Base-by-base conservation (phyloP, 2,888 invertebrate species). In the Pollenia angustigena region DNA sequence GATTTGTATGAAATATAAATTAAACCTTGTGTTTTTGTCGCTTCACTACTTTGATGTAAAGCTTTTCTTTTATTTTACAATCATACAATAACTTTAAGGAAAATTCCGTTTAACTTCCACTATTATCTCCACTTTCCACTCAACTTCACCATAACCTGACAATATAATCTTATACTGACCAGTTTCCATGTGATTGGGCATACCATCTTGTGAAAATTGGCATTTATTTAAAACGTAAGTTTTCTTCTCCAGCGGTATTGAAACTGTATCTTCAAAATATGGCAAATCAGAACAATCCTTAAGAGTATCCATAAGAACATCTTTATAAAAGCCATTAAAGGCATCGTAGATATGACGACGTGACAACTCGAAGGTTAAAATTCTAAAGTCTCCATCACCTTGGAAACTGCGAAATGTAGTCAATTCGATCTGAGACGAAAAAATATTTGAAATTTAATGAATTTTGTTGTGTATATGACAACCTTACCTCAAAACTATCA, bases 281-380 rank as follows among this genome's bases (percentile, higher is more conserved):
- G 90, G 90, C 1, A 88, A 1, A 87, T 89, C 85, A 0, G 89
- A 88, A 48, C 90, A 90, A 1, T 81, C 32, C 1, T 7, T 75
- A 1, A 89, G 8, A 9, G 88, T 88, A 11, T 87, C 66, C 72
- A 85, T 83, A 0, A 88, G 0, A 4, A 89, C 44, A 8, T 88
- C 84, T 48, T 88, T 85, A 18, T 90, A 90, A 8, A 81, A 52
- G 1, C 52, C 18, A 9, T 87, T 79, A 0, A 88, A 0, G 18
- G 82, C 85, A 0, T 87, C 40, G n/a, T 60, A 60, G 8, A 87
- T 69, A 11, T 85, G 40, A 18, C 88, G 89, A 0, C 81, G 81
- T 0, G 54, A 75, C 40, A 89, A n/a, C 16, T 66, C 16, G 42
- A 87, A 82, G 0, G 89, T 89, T 9, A 87, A 23, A n/a, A 75